Evolutionary conservation across 2,113 vertebrate genomes (phyloP).

Genomic region (Notechis scutatus): DNA sequence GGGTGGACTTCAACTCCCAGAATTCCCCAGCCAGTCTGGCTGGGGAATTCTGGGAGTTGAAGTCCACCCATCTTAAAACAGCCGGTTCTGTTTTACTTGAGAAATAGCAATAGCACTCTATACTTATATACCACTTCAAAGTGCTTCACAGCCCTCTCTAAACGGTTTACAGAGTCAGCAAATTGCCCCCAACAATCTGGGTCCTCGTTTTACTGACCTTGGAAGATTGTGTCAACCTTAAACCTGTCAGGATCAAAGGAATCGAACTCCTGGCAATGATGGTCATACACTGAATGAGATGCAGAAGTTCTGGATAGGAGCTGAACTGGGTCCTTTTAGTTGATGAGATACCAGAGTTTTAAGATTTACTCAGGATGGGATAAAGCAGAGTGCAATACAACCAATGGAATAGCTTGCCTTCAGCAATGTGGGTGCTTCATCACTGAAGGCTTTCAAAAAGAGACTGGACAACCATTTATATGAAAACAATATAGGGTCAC

Average conservation of each 20-base stretch:
- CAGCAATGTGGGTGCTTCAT: not conserved
- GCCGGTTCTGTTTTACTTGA: not conserved
- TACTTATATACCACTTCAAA: no score
- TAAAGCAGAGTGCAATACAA: not conserved
- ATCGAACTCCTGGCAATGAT: not conserved
- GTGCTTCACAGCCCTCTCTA: no score
- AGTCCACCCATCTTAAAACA: not conserved
- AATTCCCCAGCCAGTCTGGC: not conserved
- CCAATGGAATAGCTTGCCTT: not conserved
- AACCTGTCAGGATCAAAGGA: no score
- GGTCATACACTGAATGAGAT: not conserved
- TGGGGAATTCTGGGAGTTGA: not conserved
- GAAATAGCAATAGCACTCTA: not conserved
- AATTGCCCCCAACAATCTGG: no score
- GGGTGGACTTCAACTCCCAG: not conserved
- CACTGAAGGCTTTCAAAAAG: not conserved
- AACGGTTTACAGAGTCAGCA: no score
- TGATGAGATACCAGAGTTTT: not conserved
- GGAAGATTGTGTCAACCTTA: no score
- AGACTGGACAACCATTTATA: not conserved
- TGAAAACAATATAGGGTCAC: not conserved
- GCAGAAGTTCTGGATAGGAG: not conserved
- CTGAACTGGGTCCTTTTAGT: not conserved
- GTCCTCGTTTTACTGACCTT: no score
- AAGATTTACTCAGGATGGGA: not conserved